These are phyloP conservation scores for Atta colombica DNA, from an alignment of 1,140 invertebrate genomes.

Conservation along the genomic window DNA sequence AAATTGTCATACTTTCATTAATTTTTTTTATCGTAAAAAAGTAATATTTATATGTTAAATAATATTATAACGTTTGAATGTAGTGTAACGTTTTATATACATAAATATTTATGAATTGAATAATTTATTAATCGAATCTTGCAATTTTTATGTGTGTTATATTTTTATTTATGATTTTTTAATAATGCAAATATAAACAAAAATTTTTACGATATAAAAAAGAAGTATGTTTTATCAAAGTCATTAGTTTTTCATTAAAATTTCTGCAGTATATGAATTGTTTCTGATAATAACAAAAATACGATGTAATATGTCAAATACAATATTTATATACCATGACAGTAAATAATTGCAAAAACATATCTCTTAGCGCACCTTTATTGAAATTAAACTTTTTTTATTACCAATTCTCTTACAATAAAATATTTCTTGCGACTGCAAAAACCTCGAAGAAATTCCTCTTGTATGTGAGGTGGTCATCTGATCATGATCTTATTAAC, in stretches of 20 bases:
- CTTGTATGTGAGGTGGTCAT: not conserved
- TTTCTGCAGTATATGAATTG: not conserved
- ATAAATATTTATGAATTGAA: not conserved
- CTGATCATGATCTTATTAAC: constrained; percentile 3
- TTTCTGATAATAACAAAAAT: not conserved
- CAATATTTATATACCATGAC: not conserved
- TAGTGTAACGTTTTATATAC: not conserved
- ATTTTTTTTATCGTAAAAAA: not conserved
- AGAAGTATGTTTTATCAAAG: not conserved
- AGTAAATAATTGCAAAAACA: not conserved
- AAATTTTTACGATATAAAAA: not conserved
- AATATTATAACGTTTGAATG: not conserved
- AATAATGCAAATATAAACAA: not conserved
- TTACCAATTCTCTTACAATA: not conserved
- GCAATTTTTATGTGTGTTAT: not conserved
- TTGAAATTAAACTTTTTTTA: not conserved
- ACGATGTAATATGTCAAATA: not conserved
- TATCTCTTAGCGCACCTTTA: not conserved
- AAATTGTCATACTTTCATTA: not conserved
- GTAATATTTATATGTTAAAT: not conserved
- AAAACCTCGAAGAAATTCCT: constrained; percentile 2
- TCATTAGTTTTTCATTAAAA: not conserved
- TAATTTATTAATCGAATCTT: not conserved
- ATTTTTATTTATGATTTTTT: not conserved
- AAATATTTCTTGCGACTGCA: not conserved